Evolutionary conservation across 1,140 invertebrate species (phyloP).

Genomic region (Drosophila parvula): DNA sequence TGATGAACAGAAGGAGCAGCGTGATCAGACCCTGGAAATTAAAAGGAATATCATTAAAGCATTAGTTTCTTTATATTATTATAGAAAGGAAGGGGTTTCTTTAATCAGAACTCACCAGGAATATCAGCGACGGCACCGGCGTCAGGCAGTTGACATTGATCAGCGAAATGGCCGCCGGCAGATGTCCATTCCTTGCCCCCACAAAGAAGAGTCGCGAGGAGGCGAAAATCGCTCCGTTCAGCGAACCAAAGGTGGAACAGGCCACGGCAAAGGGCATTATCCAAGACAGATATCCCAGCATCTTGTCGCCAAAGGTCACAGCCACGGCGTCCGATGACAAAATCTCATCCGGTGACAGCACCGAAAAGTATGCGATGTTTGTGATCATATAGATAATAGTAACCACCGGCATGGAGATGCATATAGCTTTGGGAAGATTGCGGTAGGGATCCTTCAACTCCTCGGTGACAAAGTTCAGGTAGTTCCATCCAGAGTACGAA

Average conservation of each 20-base stretch:
- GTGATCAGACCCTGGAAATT: conserved; percentile 91
- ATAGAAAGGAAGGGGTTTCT: no score
- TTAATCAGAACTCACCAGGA: conserved; percentile 90
- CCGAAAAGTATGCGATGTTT: conserved; percentile 95
- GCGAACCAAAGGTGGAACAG: conserved; percentile 93
- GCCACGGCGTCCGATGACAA: conserved; percentile 94
- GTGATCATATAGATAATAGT: conserved; percentile 95
- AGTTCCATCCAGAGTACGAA: conserved; percentile 98
- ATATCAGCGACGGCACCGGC: conserved; percentile 95
- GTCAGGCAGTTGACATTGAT: conserved; percentile 94
- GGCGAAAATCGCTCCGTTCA: conserved; percentile 95
- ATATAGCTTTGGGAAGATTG: conserved; percentile 95
- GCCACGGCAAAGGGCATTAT: conserved; percentile 95
- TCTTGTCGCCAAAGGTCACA: conserved; percentile 94
- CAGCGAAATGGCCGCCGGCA: conserved; percentile 93
- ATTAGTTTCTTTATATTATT: background rate
- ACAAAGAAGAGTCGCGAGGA: conserved; percentile 95
- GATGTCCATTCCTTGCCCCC: conserved; percentile 94
- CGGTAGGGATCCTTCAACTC: conserved; percentile 96
- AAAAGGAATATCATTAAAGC: conserved; percentile 47
- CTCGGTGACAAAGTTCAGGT: conserved; percentile 98
- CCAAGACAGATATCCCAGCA: conserved; percentile 92
- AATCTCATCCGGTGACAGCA: conserved; percentile 92
- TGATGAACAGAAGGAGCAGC: conserved; percentile 91
- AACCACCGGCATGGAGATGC: conserved; percentile 95